Conservation (phyloP, 2,888 invertebrate genomes). For the Scaptomyza parva region DNA sequence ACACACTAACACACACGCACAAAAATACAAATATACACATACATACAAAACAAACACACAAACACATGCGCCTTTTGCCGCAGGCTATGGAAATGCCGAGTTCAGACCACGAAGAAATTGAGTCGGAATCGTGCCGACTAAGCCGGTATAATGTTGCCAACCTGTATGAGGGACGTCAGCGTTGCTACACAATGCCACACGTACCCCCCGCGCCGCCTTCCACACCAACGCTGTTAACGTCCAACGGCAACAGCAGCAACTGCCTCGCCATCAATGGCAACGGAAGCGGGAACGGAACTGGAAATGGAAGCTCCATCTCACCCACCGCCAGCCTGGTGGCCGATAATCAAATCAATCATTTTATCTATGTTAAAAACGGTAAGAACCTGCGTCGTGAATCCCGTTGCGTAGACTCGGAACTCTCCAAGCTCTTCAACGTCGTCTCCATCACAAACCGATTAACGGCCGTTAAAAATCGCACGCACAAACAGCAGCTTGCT, state of each 20-base stretch:
- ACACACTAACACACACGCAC: slow-evolving; percentile 59
- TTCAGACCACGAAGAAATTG: slow-evolving; percentile 68
- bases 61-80: slow-evolving; percentile 27
- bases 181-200: slow-evolving; percentile 82
- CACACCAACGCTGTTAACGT: slow-evolving; percentile 81
- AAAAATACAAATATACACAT: slow-evolving; percentile 37
- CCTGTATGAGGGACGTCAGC: slow-evolving; percentile 72
- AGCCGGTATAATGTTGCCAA: slow-evolving; percentile 71
- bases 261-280: slow-evolving; percentile 42
- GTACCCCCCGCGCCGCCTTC: slow-evolving; percentile 82
- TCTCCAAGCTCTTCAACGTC: slow-evolving; percentile 81
- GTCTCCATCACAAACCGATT: slow-evolving; percentile 79
- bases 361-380: slow-evolving; percentile 73
- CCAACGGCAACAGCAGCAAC: slow-evolving; percentile 64
- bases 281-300: slow-evolving; percentile 49
- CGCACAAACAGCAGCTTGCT: slow-evolving; percentile 56
- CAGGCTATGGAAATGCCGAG: slow-evolving; percentile 77
- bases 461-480: slow-evolving; percentile 56
- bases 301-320: slow-evolving; percentile 55
- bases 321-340: slow-evolving; percentile 61
- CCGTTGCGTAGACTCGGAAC: slow-evolving; percentile 80
- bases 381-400: slow-evolving; percentile 77
- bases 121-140: slow-evolving; percentile 68
- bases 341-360: slow-evolving; percentile 73
- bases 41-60: slow-evolving; percentile 32